A percentile compares a stretch with the other conserved stretches of the same genome.
These are phyloP conservation scores for Oscheius sp. DNA, from an alignment of 2,888 invertebrate species.

Conservation along the genomic window DNA sequence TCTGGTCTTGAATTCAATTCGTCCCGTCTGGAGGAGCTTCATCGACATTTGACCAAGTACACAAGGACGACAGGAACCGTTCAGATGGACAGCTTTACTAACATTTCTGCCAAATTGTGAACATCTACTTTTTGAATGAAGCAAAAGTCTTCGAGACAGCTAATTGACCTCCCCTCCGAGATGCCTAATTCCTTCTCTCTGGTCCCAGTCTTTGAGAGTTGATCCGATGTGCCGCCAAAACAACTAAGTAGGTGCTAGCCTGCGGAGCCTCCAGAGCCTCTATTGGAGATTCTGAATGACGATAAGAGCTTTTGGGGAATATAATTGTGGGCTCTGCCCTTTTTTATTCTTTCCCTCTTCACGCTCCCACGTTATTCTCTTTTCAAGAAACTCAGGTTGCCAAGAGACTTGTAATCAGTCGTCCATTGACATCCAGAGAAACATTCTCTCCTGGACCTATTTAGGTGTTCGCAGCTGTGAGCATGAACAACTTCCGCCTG, in stretches of 20 bases:
- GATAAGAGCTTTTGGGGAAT: slow-evolving; percentile 23
- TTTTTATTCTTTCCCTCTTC: neutral
- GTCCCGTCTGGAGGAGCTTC: slow-evolving; percentile 6
- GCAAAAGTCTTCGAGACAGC: neutral
- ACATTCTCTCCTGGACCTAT: neutral
- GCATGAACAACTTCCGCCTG: slow-evolving; percentile 3
- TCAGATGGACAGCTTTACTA: neutral
- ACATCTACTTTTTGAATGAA: neutral
- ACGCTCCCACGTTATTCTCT: neutral
- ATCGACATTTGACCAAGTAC: neutral
- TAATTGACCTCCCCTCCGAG: neutral
- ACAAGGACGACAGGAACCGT: neutral
- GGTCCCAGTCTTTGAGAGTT: slow-evolving; percentile 8
- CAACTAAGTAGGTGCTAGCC: neutral
- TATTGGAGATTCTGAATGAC: slow-evolving; percentile 21
- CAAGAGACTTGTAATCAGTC: slow-evolving; percentile 5
- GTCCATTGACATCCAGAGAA: neutral
- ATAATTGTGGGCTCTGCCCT: slow-evolving; percentile 21
- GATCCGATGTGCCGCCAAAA: slow-evolving; percentile 1
- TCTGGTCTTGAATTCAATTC: neutral
- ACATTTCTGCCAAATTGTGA: slow-evolving; percentile 19
- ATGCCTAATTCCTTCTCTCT: slow-evolving; percentile 15
- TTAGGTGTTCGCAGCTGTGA: slow-evolving; percentile 25
- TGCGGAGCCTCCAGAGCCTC: neutral
- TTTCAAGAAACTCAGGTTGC: neutral